These are phyloP conservation scores for Neoaliturus tenellus DNA, from an alignment of 2,888 invertebrate genomes.

Conservation along the genomic window DNA sequence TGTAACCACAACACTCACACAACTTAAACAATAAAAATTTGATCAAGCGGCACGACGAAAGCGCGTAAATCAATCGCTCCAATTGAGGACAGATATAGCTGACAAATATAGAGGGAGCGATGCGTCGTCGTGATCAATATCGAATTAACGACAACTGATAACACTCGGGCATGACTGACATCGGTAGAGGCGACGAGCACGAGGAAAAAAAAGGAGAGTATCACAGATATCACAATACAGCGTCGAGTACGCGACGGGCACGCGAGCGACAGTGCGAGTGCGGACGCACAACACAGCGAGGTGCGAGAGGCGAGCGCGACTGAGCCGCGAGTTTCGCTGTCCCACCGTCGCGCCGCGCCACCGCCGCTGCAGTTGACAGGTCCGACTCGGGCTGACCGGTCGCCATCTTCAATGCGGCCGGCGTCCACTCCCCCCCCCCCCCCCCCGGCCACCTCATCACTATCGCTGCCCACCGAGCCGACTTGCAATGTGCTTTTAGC, in stretches of 20 bases:
- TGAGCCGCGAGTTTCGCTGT: slow-evolving; percentile 8
- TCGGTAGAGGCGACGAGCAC: neutral
- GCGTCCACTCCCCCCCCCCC: neutral
- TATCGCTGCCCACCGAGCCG: neutral
- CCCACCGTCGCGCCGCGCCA: slow-evolving; percentile 9
- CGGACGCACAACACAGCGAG: slow-evolving; percentile 16
- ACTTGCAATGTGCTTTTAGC: slow-evolving; percentile 20
- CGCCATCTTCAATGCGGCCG: slow-evolving; percentile 47
- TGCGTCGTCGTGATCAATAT: neutral
- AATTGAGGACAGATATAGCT: neutral
- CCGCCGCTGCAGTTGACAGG: slow-evolving; percentile 23
- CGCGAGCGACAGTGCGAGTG: neutral
- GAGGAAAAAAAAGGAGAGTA: neutral
- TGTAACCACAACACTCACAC: too few species aligned
- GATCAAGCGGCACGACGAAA: neutral
- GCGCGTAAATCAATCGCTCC: neutral
- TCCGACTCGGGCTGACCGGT: slow-evolving; percentile 44
- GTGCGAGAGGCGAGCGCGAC: slow-evolving; percentile 51
- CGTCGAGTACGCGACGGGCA: neutral
- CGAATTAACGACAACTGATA: neutral
- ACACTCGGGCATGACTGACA: neutral
- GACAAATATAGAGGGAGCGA: neutral
- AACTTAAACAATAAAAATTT: too few species aligned
- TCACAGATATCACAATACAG: neutral
- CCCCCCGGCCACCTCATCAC: neutral